Conservation (phyloP, 1,140 invertebrate species). For the Drosophila sp. region DNA sequence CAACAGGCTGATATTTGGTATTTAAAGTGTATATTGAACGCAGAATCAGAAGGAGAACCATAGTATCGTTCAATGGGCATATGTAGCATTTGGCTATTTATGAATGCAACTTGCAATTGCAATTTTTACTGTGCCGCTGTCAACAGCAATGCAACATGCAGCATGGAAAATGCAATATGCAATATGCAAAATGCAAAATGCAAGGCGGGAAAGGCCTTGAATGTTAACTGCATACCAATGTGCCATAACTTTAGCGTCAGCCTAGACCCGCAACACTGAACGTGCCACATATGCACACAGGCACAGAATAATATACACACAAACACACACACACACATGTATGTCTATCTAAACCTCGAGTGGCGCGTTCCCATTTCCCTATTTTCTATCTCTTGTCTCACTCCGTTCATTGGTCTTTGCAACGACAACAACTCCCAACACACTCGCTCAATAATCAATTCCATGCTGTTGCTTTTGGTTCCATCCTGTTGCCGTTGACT, state of each 20-base stretch:
- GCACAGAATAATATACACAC: background rate
- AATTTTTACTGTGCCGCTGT: constrained; percentile 53
- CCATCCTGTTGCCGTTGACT: constrained; percentile 56
- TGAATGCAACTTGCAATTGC: constrained; percentile 56
- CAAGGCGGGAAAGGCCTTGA: constrained; percentile 45
- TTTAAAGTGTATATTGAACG: constrained; percentile 20
- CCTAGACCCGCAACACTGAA: constrained; percentile 11
- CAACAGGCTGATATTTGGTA: constrained; percentile 9
- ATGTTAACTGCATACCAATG: constrained; percentile 58
- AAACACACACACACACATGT: constrained; percentile 16
- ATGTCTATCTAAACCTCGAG: constrained; percentile 22
- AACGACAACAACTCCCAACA: constrained; percentile 25
- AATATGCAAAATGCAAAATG: constrained; percentile 2
- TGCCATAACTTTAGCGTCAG: constrained; percentile 51
- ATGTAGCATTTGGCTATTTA: constrained; percentile 46
- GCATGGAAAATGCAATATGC: background rate
- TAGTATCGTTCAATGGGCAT: background rate
- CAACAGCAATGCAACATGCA: constrained; percentile 29
- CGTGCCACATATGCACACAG: constrained; percentile 19
- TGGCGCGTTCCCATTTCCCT: constrained; percentile 28
- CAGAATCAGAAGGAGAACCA: background rate
- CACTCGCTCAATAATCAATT: constrained; percentile 60
- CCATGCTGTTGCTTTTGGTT: constrained; percentile 57
- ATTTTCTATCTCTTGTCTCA: background rate
- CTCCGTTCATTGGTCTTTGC: background rate